Conservation (phyloP, 30 jellyfish, hydroid and myxozoan genomes). For the Mastigias papua region DNA sequence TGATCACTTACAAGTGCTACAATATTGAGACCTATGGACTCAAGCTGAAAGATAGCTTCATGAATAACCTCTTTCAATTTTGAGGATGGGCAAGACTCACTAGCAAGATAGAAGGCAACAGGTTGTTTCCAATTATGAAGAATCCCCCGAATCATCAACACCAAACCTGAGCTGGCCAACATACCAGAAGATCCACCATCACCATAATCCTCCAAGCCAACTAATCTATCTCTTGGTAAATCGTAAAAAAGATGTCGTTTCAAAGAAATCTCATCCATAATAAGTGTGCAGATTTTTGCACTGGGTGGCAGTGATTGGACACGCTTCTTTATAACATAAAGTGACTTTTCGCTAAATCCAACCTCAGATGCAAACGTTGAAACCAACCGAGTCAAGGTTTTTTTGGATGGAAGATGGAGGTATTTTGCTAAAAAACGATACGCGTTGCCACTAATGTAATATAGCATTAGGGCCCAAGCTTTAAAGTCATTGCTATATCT, state of each 20-base stretch:
- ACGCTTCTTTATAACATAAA: slow-evolving; percentile 33
- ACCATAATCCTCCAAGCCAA: slow-evolving; percentile 64
- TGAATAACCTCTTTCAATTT: slow-evolving; percentile 14
- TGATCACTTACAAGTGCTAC: slow-evolving; percentile 54
- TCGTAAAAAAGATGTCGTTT: slow-evolving; percentile 50
- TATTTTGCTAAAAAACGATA: slow-evolving; percentile 40
- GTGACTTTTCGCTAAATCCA: slow-evolving; percentile 47
- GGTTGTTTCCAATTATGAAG: slow-evolving; percentile 63
- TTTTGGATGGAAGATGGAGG: slow-evolving; percentile 15
- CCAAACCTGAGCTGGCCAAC: slow-evolving; percentile 55
- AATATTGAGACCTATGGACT: slow-evolving; percentile 43
- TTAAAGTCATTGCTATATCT: slow-evolving; percentile 39
- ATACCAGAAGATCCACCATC: slow-evolving; percentile 21
- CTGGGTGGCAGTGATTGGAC: slow-evolving; percentile 30
- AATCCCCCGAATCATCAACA: slow-evolving; percentile 42
- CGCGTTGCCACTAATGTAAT: slow-evolving; percentile 62
- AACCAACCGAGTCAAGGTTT: slow-evolving; percentile 1
- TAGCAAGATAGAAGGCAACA: slow-evolving; percentile 25
- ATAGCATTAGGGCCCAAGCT: slow-evolving; percentile 51
- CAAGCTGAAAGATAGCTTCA: slow-evolving; percentile 18
- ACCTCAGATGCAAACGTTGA: slow-evolving; percentile 57
- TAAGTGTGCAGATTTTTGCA: slow-evolving; percentile 19
- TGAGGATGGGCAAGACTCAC: slow-evolving; percentile 32
- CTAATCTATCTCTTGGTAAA: slow-evolving; percentile 12
- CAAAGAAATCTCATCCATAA: slow-evolving; percentile 67